These are phyloP conservation scores for Tetragnatha montana DNA, from an alignment of 2,888 invertebrate species.

Conservation along the genomic window DNA sequence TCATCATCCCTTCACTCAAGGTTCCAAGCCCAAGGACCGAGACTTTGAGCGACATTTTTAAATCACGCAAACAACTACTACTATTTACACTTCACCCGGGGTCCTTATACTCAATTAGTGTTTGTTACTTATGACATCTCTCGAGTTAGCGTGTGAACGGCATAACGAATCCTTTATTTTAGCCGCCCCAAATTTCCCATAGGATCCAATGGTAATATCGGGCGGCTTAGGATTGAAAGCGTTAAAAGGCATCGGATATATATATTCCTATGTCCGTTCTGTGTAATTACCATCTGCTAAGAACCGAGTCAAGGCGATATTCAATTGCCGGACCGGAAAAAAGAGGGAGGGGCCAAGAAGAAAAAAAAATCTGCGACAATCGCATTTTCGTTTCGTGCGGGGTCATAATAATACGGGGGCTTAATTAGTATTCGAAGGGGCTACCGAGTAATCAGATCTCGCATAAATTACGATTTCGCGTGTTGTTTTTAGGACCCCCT, in stretches of 20 bases:
- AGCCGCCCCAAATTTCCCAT: no score
- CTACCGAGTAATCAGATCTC: slow-evolving; percentile 26
- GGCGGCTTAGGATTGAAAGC: no score
- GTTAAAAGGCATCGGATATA: not conserved
- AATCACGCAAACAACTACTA: not conserved
- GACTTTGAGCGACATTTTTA: not conserved
- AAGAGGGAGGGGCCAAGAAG: not conserved
- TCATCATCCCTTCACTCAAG: not conserved
- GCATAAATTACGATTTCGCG: slow-evolving; percentile 63
- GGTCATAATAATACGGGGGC: slow-evolving; percentile 38
- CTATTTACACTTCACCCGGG: not conserved
- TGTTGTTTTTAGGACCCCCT: slow-evolving; percentile 5
- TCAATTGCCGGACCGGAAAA: not conserved
- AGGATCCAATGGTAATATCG: no score
- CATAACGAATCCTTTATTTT: slow-evolving; percentile 1
- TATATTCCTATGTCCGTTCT: not conserved
- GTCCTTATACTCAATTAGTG: not conserved
- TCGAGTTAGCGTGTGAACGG: not conserved
- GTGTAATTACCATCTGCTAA: not conserved
- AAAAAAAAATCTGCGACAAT: slow-evolving; percentile 10
- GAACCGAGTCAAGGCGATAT: slow-evolving; percentile 19
- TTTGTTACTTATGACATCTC: not conserved
- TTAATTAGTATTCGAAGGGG: slow-evolving; percentile 40
- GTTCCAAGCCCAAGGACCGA: not conserved
- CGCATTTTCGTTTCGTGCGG: slow-evolving; percentile 31